These are phyloP conservation scores for Callipepla californica DNA, from an alignment of 2,113 vertebrate species.

Conservation along the genomic window DNA sequence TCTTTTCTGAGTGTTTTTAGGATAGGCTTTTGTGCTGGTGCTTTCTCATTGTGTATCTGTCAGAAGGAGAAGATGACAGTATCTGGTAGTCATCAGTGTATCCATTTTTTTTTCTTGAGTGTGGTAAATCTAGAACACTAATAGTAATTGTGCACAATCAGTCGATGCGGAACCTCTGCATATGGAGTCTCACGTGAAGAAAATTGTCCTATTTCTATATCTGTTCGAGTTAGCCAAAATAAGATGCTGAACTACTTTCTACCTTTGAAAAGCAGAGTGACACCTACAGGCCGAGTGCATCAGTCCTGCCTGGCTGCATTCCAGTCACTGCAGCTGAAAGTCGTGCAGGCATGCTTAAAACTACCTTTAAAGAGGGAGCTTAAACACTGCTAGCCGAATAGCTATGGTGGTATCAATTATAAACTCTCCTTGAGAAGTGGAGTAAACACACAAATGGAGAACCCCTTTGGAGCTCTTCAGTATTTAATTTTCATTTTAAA, in stretches of 20 bases:
- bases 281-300: constrained; percentile 34
- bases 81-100: not conserved
- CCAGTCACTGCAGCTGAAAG: not conserved
- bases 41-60: not conserved
- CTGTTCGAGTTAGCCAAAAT: not conserved
- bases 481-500: not conserved
- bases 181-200: not conserved
- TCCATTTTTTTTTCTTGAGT: not conserved
- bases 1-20: not conserved
- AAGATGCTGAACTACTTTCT: not conserved
- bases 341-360: not conserved
- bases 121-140: not conserved
- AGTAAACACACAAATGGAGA: not conserved
- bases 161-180: not conserved
- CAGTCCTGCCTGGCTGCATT: not conserved
- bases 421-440: not conserved
- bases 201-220: not conserved
- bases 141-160: not conserved
- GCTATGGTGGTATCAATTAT: not conserved
- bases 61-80: not conserved
- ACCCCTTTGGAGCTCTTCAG: not conserved
- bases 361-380: not conserved
- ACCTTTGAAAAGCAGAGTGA: constrained; percentile 19
- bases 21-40: not conserved
- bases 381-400: not conserved